Evolutionary conservation across 2,888 invertebrate genomes (phyloP), one percentile per base, ranked within the genome.

Genomic region (Embidobia sp.): DNA sequence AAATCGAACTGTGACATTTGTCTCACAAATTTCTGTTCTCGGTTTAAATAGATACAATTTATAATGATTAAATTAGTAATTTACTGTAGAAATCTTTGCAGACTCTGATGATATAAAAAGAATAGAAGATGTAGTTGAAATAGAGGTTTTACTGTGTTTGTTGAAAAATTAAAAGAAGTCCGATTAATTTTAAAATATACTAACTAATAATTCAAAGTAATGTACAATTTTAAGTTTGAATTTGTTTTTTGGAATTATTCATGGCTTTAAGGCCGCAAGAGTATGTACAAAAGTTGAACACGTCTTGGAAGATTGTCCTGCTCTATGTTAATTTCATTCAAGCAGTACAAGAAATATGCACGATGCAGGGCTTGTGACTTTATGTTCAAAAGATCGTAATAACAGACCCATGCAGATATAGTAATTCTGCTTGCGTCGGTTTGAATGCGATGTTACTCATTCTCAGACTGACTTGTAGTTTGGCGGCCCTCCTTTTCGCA

Each of bases 331-430:
- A 53, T 55, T 63, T 18, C 49, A 70, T 70, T 51, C 49, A 59
- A 33, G 51, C 46, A 37, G 16, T 48, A 26, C 19, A 35, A 72
- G 57, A 75, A 76, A 63, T 26, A 35, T 48, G 33, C 53, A 11
- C 19, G 51, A 33, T 19, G 11, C 16, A 29, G 46, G 59, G 35
- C 37, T 57, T 40, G 10, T 66, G 51, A 57, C 59, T 59, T 55
- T 37, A 53, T 5, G 66, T 59, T 70, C 61, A 77, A 53, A 72
- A 42, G 61, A 67, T 15, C 22, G 18, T 77, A 69, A 73, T 77
- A 69, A 77, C 69, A 63, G 53, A 53, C 51, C 42, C 44, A 27
- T 15, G 31, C 46, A 63, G 61, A 26, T 49, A 42, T 59, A 64
- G 59, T 64, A 73, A 73, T 77, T 77, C 55, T 48, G 57, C 44